A percentile compares a stretch with the other conserved stretches of the same genome.
Conservation (phyloP, 1,140 invertebrate species). For the Pantala flavescens region DNA sequence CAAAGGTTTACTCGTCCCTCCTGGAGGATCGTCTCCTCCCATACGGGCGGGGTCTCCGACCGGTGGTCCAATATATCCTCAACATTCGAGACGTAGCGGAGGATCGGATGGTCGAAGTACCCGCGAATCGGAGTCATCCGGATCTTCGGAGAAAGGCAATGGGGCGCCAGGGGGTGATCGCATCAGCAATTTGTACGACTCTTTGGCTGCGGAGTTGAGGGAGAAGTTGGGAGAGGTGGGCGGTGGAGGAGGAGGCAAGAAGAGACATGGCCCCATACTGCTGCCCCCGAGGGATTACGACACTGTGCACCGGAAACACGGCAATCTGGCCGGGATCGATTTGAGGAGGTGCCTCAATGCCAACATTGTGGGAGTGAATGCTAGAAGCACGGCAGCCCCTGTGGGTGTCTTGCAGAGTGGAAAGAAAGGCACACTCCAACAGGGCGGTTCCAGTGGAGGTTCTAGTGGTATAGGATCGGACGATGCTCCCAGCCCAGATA, state of each 20-base stretch:
- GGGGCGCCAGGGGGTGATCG: slow-evolving; percentile 40
- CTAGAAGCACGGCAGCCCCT: slow-evolving; percentile 21
- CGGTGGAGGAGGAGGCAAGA: slow-evolving; percentile 48
- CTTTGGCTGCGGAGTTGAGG: slow-evolving; percentile 79
- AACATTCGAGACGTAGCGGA: background rate
- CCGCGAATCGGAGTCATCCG: slow-evolving; percentile 59
- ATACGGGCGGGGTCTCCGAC: background rate
- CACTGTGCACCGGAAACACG: slow-evolving; percentile 70
- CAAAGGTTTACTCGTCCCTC: slow-evolving; percentile 32
- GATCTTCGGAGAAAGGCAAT: slow-evolving; percentile 42
- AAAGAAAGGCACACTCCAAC: background rate
- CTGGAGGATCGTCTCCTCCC: slow-evolving; percentile 5
- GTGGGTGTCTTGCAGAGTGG: slow-evolving; percentile 12
- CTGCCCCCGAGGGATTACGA: slow-evolving; percentile 90
- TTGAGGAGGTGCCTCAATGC: slow-evolving; percentile 57
- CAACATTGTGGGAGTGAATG: slow-evolving; percentile 55
- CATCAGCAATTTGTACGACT: slow-evolving; percentile 71
- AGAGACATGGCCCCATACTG: slow-evolving; percentile 52
- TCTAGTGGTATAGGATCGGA: slow-evolving; percentile 76
- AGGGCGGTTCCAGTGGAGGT: slow-evolving; percentile 32
- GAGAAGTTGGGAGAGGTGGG: slow-evolving; percentile 57
- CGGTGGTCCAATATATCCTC: background rate
- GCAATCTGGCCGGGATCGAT: slow-evolving; percentile 71
- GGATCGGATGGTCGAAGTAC: slow-evolving; percentile 36
- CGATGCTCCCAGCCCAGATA: slow-evolving; percentile 58